Conservation (phyloP, 2,797 vertebrate genomes). For the Sebastes minor region DNA sequence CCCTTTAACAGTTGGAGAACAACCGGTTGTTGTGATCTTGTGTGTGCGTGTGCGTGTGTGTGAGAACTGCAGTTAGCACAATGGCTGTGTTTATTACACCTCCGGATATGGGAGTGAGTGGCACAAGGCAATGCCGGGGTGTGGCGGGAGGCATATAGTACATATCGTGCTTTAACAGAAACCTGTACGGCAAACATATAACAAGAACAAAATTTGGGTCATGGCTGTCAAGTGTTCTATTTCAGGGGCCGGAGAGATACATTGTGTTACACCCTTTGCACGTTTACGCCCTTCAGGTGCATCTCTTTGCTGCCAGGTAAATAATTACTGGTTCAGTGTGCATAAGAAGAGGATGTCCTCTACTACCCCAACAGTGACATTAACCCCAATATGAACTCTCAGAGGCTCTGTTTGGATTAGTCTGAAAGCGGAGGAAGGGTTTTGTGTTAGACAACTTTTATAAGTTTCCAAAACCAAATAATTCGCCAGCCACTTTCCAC, state of each 20-base stretch:
- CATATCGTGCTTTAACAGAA: conserved; percentile 6
- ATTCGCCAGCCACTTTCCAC: background rate
- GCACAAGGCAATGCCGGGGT: conserved; percentile 9
- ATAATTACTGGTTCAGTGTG: background rate
- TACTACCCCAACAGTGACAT: background rate
- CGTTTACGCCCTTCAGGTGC: background rate
- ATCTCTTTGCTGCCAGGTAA: background rate
- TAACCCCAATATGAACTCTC: background rate
- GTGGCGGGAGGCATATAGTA: background rate
- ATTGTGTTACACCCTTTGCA: background rate
- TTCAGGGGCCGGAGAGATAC: background rate
- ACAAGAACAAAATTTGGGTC: background rate
- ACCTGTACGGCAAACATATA: background rate
- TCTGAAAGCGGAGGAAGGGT: background rate
- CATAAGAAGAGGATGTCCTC: background rate
- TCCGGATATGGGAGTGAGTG: conserved; percentile 36
- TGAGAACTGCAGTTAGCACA: conserved; percentile 13
- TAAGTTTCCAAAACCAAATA: background rate
- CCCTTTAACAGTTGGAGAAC: background rate
- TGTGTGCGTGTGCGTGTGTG: background rate
- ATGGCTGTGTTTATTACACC: conserved; percentile 10
- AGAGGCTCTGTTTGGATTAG: background rate
- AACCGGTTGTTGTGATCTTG: background rate
- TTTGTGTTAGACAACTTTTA: background rate
- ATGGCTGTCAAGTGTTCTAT: background rate